Percentiles rank a stretch among this genome's conserved stretches.
Evolutionary conservation across 2,797 vertebrate species (phyloP).

Genomic region (Peromyscus attwateri): DNA sequence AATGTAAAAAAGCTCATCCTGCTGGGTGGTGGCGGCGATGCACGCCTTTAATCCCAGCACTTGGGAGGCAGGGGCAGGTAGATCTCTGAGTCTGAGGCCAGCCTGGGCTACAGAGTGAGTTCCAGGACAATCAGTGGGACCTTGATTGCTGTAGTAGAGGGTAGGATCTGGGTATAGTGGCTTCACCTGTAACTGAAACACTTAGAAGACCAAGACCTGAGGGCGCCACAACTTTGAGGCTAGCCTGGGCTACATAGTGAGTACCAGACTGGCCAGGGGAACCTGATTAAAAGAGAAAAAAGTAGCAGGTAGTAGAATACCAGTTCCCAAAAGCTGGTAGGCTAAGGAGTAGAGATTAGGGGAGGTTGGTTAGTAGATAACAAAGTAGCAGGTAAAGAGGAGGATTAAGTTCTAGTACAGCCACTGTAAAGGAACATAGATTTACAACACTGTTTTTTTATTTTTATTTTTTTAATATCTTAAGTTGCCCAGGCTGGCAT

Average conservation of each 20-base stretch:
- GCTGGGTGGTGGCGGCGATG: neutral
- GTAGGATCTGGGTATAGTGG: no score
- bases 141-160: neutral
- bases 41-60: neutral
- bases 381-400: no score
- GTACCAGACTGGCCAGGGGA: no score
- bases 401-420: neutral
- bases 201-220: neutral
- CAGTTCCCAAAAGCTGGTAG: neutral
- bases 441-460: neutral
- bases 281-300: neutral
- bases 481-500: neutral
- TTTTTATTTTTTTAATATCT: neutral
- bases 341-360: neutral
- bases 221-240: neutral
- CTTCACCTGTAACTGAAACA: neutral
- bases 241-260: neutral
- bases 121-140: neutral
- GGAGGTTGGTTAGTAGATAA: neutral
- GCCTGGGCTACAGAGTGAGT: neutral
- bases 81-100: neutral
- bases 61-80: neutral
- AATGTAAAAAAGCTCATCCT: neutral
- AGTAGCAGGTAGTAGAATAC: neutral
- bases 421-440: neutral